Conservation (phyloP, 2,888 invertebrate species). For the Geophilus truncorum region DNA sequence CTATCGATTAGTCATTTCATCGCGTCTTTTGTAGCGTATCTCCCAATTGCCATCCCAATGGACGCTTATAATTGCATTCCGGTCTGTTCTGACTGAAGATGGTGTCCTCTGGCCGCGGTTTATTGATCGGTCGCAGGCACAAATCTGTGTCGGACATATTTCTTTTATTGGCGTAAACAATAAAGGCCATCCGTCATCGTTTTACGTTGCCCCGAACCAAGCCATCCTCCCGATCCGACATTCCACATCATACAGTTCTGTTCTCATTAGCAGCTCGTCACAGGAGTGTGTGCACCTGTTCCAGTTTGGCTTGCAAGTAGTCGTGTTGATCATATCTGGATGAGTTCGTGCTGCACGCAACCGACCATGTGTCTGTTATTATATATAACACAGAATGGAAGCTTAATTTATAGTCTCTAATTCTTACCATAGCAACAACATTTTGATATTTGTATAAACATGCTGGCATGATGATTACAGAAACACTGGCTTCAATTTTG, state of each 20-base stretch:
- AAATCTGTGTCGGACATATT: conserved; percentile 12
- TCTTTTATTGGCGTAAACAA: conserved; percentile 6
- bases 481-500: background rate
- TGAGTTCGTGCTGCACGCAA: conserved; percentile 7
- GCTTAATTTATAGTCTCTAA: background rate
- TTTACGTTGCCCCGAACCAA: background rate
- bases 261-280: background rate
- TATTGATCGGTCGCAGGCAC: background rate
- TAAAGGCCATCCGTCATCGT: background rate
- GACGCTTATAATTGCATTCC: background rate
- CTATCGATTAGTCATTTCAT: background rate
- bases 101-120: background rate
- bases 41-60: background rate
- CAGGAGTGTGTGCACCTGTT: background rate
- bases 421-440: conserved; percentile 2
- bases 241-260: background rate
- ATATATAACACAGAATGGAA: background rate
- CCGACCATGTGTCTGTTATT: background rate
- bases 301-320: background rate
- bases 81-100: background rate
- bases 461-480: background rate
- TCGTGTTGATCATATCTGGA: background rate
- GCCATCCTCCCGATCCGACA: too few species aligned
- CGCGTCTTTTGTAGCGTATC: background rate
- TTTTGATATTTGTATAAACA: background rate